phyloP scores from a whole-genome alignment of 2,797 vertebrate species.

The Phalanger gymnotis region DNA sequence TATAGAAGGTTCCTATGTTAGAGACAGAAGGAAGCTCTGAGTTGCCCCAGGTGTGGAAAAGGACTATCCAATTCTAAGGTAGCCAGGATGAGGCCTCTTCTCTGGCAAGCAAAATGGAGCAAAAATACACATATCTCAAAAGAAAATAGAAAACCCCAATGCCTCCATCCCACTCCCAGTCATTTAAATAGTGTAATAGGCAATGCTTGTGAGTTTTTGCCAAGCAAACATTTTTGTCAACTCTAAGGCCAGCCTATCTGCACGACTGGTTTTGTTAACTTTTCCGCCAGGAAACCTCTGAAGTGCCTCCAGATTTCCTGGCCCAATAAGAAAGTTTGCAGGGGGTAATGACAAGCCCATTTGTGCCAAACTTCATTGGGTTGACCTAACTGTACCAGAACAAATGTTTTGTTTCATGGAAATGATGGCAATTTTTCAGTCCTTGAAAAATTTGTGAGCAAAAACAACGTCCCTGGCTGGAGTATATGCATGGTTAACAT shows the following conservation, averaged over 20 bases:
- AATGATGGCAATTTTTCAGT: not conserved
- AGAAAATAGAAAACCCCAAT: not conserved
- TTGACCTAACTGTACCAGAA: not conserved
- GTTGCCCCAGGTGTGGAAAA: not conserved
- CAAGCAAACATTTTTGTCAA: slow-evolving; percentile 7
- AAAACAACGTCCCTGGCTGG: not conserved
- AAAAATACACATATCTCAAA: not conserved
- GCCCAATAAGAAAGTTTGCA: not conserved
- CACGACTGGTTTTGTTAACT: not conserved
- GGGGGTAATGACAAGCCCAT: not conserved
- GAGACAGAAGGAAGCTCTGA: not conserved
- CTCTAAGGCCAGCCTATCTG: not conserved
- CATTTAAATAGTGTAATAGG: not conserved
- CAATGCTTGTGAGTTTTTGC: not conserved
- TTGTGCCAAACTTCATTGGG: not conserved
- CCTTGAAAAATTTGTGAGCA: not conserved
- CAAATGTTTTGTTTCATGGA: not conserved
- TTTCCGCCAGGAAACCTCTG: not conserved
- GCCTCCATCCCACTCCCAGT: not conserved
- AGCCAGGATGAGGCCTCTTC: not conserved
- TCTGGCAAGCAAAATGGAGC: not conserved
- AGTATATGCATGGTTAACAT: not conserved
- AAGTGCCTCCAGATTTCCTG: not conserved
- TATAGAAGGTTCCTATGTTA: not conserved
- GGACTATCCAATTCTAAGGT: not conserved